These are phyloP conservation scores for Drosophila bocki DNA, from an alignment of 1,140 invertebrate species.

Conservation along the genomic window DNA sequence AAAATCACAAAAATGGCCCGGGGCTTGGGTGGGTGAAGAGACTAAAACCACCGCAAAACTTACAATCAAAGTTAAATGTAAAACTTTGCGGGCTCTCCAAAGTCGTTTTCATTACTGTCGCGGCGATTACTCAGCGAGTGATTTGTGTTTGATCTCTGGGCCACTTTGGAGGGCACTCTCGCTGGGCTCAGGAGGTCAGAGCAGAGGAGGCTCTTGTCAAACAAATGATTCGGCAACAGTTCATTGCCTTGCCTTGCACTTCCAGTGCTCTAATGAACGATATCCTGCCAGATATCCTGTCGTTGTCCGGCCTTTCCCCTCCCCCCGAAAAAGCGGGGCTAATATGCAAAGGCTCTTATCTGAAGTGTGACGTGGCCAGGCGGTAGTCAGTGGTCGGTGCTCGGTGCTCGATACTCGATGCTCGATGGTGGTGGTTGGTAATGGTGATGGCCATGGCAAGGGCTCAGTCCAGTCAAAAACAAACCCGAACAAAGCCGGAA, in stretches of 20 bases:
- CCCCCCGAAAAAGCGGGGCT: slow-evolving; percentile 22
- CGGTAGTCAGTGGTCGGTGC: slow-evolving; percentile 1
- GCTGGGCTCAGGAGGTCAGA: background rate
- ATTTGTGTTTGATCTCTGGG: slow-evolving; percentile 60
- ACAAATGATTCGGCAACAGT: slow-evolving; percentile 42
- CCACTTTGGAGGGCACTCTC: slow-evolving; percentile 22
- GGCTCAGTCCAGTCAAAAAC: slow-evolving; percentile 31
- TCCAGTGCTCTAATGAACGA: slow-evolving; percentile 59
- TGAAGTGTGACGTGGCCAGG: slow-evolving; percentile 42
- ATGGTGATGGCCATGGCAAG: slow-evolving; percentile 12
- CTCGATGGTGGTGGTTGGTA: background rate
- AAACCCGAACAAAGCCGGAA: slow-evolving; percentile 54
- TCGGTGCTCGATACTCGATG: slow-evolving; percentile 6
- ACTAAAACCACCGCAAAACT: slow-evolving; percentile 28
- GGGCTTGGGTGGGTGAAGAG: slow-evolving; percentile 9
- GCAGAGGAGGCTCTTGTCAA: slow-evolving; percentile 21
- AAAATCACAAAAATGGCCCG: slow-evolving; percentile 50
- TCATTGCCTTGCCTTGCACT: slow-evolving; percentile 34
- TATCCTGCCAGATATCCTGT: slow-evolving; percentile 64
- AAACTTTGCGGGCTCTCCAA: slow-evolving; percentile 27
- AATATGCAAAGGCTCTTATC: slow-evolving; percentile 50
- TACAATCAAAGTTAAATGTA: slow-evolving; percentile 55
- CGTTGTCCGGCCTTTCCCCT: slow-evolving; percentile 8
- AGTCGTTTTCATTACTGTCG: slow-evolving; percentile 45
- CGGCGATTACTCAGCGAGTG: slow-evolving; percentile 49